Evolutionary conservation across 2,797 vertebrate genomes (phyloP).

Genomic region (Aldrovandia affinis): DNA sequence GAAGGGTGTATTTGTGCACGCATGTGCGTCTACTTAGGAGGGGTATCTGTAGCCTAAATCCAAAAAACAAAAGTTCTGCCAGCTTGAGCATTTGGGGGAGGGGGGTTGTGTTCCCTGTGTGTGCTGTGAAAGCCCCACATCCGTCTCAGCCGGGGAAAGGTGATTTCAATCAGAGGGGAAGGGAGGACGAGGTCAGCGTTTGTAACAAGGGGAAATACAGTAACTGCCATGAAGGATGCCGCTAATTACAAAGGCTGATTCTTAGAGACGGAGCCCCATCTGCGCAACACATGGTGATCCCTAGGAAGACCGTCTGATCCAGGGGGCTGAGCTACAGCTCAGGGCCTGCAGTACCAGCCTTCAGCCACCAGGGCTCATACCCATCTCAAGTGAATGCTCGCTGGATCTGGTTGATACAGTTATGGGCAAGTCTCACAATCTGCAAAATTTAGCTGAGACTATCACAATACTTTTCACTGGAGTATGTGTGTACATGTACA

Average conservation of each 20-base stretch:
- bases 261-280: constrained; percentile 68
- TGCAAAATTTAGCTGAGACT: too few relatives aligned
- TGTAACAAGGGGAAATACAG: constrained; percentile 60
- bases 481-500: not conserved
- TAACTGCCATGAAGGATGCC: constrained; percentile 66
- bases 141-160: constrained; percentile 28
- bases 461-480: too few relatives aligned
- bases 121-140: constrained; percentile 16
- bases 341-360: constrained; percentile 62
- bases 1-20: too few relatives aligned
- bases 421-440: too few relatives aligned
- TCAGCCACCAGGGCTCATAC: constrained; percentile 39
- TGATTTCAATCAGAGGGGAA: constrained; percentile 51
- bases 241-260: constrained; percentile 69
- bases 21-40: not conserved
- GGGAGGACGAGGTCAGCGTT: constrained; percentile 46
- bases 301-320: constrained; percentile 53
- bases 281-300: constrained; percentile 72
- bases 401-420: not conserved
- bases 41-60: not conserved
- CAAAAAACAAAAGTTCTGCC: not conserved
- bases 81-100: not conserved
- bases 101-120: not conserved
- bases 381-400: not conserved
- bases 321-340: constrained; percentile 44